Base-by-base conservation (phyloP, 2,888 invertebrate genomes). In the Polia nebulosa region DNA sequence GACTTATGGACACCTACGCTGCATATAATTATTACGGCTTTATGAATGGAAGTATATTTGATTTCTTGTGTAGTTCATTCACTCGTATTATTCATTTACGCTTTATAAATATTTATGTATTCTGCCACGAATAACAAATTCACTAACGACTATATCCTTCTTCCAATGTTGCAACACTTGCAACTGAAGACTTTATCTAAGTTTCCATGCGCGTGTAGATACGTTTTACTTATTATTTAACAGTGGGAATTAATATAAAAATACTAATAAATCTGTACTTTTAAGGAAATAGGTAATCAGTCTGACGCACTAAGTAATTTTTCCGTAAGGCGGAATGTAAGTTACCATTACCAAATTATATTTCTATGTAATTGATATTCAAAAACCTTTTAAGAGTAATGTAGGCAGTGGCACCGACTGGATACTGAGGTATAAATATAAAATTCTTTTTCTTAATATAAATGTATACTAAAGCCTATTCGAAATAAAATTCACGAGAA, bases 41-140 rank as follows among this genome's bases (percentile, higher is more conserved):
- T 90, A 93, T 93, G 92, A 93, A 93, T 92, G 91, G 89, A 88
- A 87, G 86, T 85, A 89, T 89, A 91, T 91, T 90, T 90, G 89
- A 89, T 92, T 91, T 85, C 87, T 87, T 84, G 84, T 82, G 78
- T 83, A 88, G 92, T 91, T 92, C 91, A 89, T 91, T 90, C 90
- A 88, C 89, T 88, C 81, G 76, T 85, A 84, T 86, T 86, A 87
- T 88, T 87, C 84, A 85, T 80, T 62, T 27, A 56, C 45, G 57
- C 56, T 67, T 80, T 83, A 88, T 88, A 84, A 85, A 87, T 88
- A 87, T 85, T 83, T 81, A 87, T 80, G 68, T 65, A 61, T 67
- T 62, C 71, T 60, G 58, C 62, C 20, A 71, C 25, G 39, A 58
- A 58, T 49, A 61, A 76, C 55, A 65, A 58, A 53, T 41, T 34